Conservation (phyloP, 2,888 invertebrate species). For the Mesoligia furuncula region DNA sequence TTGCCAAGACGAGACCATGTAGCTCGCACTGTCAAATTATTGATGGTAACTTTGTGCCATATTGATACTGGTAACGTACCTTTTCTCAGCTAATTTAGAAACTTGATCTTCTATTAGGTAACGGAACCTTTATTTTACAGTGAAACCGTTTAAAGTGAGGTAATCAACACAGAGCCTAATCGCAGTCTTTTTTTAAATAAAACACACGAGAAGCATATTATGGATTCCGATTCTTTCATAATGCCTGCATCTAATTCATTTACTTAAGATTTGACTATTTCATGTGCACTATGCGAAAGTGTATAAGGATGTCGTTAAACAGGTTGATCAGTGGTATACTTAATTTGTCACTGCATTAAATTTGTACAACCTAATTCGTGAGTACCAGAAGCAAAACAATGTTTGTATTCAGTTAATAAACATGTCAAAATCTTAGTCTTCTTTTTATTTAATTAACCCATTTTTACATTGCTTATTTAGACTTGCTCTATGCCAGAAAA, state of each 20-base stretch:
- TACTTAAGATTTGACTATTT: background rate
- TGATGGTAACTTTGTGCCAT: background rate
- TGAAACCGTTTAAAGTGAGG: background rate
- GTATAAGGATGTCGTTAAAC: background rate
- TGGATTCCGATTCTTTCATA: background rate
- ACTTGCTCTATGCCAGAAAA: background rate
- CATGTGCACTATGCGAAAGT: background rate
- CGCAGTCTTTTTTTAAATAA: background rate
- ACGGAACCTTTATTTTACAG: background rate
- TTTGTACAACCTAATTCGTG: background rate
- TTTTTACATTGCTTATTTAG: background rate
- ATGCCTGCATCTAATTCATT: background rate
- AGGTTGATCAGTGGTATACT: background rate
- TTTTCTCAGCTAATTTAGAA: background rate
- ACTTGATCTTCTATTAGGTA: background rate
- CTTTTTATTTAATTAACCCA: background rate
- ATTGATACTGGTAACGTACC: background rate
- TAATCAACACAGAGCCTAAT: background rate
- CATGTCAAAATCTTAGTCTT: background rate
- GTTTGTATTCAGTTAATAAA: background rate
- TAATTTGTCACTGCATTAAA: background rate
- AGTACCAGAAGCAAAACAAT: background rate
- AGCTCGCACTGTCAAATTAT: too few species aligned
- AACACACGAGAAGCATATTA: background rate
- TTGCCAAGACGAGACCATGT: too few species aligned